Conservation (phyloP, 2,888 invertebrate species). For the Cylindroiulus punctatus region DNA sequence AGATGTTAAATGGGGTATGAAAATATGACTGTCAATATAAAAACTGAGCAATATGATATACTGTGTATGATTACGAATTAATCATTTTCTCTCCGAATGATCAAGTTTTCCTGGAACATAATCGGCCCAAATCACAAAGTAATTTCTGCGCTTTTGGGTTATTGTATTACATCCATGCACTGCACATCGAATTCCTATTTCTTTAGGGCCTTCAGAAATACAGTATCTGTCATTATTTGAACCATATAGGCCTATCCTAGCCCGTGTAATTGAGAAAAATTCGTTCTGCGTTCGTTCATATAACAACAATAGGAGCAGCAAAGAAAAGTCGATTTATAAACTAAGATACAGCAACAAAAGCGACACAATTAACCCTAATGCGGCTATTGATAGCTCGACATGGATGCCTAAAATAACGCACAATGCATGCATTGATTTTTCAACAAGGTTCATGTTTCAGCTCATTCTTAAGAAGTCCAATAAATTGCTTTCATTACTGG, state of each 20-base stretch:
- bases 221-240: conserved; percentile 1
- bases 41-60: too few species aligned
- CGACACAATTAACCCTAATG: conserved; percentile 44
- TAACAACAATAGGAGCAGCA: neutral
- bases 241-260: conserved; percentile 17
- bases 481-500: conserved; percentile 31
- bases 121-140: neutral
- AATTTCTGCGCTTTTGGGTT: neutral
- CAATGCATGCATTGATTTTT: conserved; percentile 44
- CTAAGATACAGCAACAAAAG: conserved; percentile 42
- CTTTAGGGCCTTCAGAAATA: too few species aligned
- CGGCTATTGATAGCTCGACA: conserved; percentile 45
- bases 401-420: conserved; percentile 20
- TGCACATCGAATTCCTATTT: neutral
- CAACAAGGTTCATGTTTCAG: conserved; percentile 2
- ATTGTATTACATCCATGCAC: neutral
- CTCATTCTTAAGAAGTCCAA: conserved; percentile 35
- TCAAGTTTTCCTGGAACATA: neutral
- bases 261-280: neutral
- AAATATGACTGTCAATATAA: too few species aligned
- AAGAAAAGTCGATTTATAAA: conserved; percentile 37
- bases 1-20: too few species aligned
- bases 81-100: neutral
- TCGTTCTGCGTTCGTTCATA: neutral
- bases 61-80: neutral